Base-by-base conservation (phyloP, 2,888 invertebrate species). In the Drosophila meridiana region DNA sequence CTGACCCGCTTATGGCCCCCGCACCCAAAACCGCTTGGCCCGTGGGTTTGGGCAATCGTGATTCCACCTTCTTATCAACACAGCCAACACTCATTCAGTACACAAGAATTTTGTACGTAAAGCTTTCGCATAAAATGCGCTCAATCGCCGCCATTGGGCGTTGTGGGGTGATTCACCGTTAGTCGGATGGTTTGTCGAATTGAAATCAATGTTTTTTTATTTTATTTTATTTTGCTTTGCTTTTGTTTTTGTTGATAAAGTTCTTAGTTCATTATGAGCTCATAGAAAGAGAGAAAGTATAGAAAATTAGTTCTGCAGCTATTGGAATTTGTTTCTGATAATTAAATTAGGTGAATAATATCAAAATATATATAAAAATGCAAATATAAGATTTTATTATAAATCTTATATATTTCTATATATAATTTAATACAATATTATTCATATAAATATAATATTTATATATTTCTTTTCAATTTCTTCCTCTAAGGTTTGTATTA, bases 121-220 rank as follows among this genome's bases (percentile, higher is more conserved):
- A 78, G 72, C 78, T 67, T 50, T 62, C 5, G 61, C 30, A 59
- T 36, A 36, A 28, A 77, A 74, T 74, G 62, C 65, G 79, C 43
- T 30, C 14, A 43, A 9, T 30, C 60, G 43, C 11, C 60, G 38
- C 9, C 36, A 72, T 30, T 38, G 52, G 38, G 20, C 47, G 60
- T 42, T 38, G 34, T n/a, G 20, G 20, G 47, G 30, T 83, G 83
- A 89, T 68, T 83, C 89, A 89, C 32, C 0, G 11, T 6, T 28
- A 6, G 69, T 32, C 40, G 28, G 28, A 47, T 20, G 47, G 6
- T 40, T 73, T 58, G 55, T 45, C 26, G 43, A 20, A 7, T 32
- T 53, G 58, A 43, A 72, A 69, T 59, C 48, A 63, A 8, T 53
- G 28, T 61, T 36, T 20, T 42, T 53, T 59, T 14, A n/a, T 47